Conservation (phyloP, 2,113 vertebrate species). For the Chaenogobius annularis region DNA sequence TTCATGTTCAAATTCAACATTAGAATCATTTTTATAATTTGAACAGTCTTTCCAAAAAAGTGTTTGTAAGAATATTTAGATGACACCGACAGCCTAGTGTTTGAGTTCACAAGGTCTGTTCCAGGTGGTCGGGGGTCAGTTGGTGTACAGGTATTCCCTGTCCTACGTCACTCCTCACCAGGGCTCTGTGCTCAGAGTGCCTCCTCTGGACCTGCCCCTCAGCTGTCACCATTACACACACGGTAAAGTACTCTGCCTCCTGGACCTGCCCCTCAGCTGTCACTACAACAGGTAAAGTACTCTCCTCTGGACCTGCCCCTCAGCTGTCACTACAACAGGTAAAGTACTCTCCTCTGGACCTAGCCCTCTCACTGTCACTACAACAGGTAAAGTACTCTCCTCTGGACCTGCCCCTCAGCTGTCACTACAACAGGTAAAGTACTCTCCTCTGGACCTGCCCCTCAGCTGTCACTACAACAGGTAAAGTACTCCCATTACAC, state of each 20-base stretch:
- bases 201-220: slow-evolving; percentile 53
- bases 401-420: slow-evolving; percentile 41
- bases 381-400: no score
- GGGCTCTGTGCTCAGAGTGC: slow-evolving; percentile 49
- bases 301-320: no score
- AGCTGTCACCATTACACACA: slow-evolving; percentile 68
- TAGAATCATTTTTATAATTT: no score
- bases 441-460: neutral
- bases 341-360: no score
- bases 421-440: slow-evolving; percentile 11
- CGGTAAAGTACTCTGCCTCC: slow-evolving; percentile 41
- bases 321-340: no score
- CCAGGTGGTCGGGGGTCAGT: slow-evolving; percentile 57
- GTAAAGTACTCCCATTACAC: no score
- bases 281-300: no score
- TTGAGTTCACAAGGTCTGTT: neutral
- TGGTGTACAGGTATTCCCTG: slow-evolving; percentile 59
- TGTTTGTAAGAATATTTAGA: no score
- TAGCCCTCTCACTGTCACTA: no score
- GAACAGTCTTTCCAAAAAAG: no score
- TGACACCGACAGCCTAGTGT: neutral
- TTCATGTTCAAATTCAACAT: no score
- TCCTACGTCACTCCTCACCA: slow-evolving; percentile 47
- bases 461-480: neutral
- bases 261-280: neutral